Conservation (phyloP, 1,140 invertebrate species). For the Nasonia vitripennis region DNA sequence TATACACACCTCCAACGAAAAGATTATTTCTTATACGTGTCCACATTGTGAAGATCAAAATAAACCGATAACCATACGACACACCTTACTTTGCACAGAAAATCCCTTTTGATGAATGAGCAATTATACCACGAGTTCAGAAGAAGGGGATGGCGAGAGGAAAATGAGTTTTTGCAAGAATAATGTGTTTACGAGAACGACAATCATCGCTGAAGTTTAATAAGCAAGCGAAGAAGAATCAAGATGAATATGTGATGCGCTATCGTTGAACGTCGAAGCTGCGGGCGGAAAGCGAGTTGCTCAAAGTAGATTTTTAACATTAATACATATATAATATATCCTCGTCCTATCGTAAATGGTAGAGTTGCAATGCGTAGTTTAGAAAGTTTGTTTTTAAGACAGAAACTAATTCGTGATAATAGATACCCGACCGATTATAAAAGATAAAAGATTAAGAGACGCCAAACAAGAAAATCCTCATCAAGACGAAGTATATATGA, state of each 20-base stretch:
- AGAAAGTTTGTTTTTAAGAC: slow-evolving; percentile 21
- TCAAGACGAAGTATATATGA: slow-evolving; percentile 14
- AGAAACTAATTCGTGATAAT: slow-evolving; percentile 17
- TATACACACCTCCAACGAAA: slow-evolving; percentile 42
- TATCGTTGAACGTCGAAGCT: slow-evolving; percentile 18
- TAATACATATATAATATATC: slow-evolving; percentile 24
- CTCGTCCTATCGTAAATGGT: slow-evolving; percentile 40
- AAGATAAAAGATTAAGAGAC: neutral
- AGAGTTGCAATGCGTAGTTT: slow-evolving; percentile 54
- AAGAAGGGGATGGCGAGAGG: slow-evolving; percentile 49
- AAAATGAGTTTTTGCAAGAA: slow-evolving; percentile 56
- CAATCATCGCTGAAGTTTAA: slow-evolving; percentile 65
- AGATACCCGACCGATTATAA: slow-evolving; percentile 9
- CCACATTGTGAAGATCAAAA: slow-evolving; percentile 41
- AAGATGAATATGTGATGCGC: slow-evolving; percentile 6
- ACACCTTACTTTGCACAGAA: slow-evolving; percentile 24
- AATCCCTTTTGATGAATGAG: slow-evolving; percentile 5
- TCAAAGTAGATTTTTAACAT: slow-evolving; percentile 70
- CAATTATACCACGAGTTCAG: slow-evolving; percentile 43
- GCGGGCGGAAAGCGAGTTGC: slow-evolving; percentile 62
- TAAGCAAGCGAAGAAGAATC: slow-evolving; percentile 13
- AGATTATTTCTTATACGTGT: slow-evolving; percentile 61
- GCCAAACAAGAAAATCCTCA: slow-evolving; percentile 15
- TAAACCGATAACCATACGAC: neutral
- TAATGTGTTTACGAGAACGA: slow-evolving; percentile 65